Evolutionary conservation across 2,888 invertebrate genomes (phyloP).

Genomic region (Nomada ferruginata): DNA sequence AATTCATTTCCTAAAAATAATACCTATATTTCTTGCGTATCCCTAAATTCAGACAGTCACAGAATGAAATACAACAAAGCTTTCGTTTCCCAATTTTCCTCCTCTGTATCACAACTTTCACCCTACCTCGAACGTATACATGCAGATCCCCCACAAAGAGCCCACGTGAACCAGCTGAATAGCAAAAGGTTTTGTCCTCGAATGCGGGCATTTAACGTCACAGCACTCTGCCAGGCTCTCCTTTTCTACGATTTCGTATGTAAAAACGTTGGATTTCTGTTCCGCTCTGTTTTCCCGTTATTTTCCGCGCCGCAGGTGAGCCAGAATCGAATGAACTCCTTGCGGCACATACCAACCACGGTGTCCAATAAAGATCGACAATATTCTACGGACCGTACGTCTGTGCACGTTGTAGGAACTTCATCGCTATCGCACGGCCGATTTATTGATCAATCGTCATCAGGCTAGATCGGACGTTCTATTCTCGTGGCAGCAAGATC

Average conservation of each 20-base stretch:
- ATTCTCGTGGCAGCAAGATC: constrained; percentile 40
- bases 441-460: constrained; percentile 29
- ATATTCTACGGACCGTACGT: background rate
- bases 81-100: too few relatives aligned
- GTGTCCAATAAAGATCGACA: background rate
- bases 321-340: constrained; percentile 20
- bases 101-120: too few relatives aligned
- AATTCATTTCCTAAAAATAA: too few relatives aligned
- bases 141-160: too few relatives aligned
- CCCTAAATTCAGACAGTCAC: too few relatives aligned
- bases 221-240: background rate
- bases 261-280: constrained; percentile 47
- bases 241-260: constrained; percentile 12
- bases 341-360: background rate
- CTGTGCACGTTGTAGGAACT: too few relatives aligned
- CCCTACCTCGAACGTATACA: too few relatives aligned
- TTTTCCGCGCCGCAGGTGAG: constrained; percentile 20
- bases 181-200: background rate
- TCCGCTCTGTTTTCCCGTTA: constrained; percentile 55
- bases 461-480: constrained; percentile 25
- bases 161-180: background rate
- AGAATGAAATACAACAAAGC: too few relatives aligned
- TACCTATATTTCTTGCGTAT: too few relatives aligned
- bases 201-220: background rate
- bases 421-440: background rate